Evolutionary conservation across 2,797 vertebrate genomes (phyloP), one percentile per base, ranked within the genome.

Genomic region (Psittacula echo): DNA sequence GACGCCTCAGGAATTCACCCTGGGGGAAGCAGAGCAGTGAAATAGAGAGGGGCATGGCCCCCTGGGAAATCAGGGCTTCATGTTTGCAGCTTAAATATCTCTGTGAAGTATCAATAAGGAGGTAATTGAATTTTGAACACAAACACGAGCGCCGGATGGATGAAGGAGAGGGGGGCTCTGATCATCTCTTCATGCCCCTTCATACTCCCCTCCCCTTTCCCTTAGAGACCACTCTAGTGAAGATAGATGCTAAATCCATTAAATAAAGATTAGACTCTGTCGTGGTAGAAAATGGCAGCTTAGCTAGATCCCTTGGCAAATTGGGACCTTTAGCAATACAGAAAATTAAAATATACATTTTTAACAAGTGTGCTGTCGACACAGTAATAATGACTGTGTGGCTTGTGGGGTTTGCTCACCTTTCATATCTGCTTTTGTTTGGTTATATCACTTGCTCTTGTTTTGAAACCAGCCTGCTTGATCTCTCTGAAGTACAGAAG

Each of bases 41-140:
- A 99, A 99, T 99, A 99, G 99, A 99, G 99, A 99, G 99, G 99
- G 99, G 98, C 98, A 98, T 98, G 98, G 98, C 98, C 99, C 98
- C 99, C 90, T 98, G 99, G 99, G 99, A 99, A 99, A 99, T 99
- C 99, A 99, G 97, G 98, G 98, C 98, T 98, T 99, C 98, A 98
- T 99, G 99, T 99, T 99, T 99, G 99, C 99, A 99, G 99, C 99
- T 99, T 99, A 99, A 99, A 99, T 99, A 99, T 99, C 99, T 99
- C 99, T 99, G 99, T 99, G 99, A 99, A 99, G 99, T 99, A 99
- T 99, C 99, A 99, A 99, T 99, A 99, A 99, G 99, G 99, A 99
- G 99, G 99, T 99, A 99, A 99, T 99, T 99, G 99, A 99, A 99
- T 99, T 99, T 99, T 99, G 99, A 99, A 99, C 99, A 99, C 99